Evolutionary conservation across 2,888 invertebrate genomes (phyloP), one percentile per base, ranked within the genome.

Genomic region (Meandrusa payeni): DNA sequence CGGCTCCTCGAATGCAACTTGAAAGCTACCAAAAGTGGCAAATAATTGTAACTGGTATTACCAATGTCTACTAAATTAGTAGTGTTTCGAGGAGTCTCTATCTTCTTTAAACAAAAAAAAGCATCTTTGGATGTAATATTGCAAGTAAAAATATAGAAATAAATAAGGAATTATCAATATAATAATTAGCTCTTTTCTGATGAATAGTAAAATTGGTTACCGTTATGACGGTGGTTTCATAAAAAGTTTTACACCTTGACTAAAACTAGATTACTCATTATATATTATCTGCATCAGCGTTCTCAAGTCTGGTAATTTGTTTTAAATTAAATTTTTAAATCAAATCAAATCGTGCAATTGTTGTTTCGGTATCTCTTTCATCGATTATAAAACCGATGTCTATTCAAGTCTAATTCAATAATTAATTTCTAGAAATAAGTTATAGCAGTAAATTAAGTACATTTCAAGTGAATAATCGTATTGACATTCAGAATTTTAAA

Each of bases 101-200:
- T 27, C 26, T 27, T 23, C 29, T 29, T 17, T 34, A 29, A 32
- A 20, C 12, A 39, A 22, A 32, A 28, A 40, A 47, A 57, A 57
- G 50, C 51, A 59, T 73, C 74, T 73, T 73, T 71, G 73, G 73
- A 57, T 52, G 56, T 41, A 50, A 60, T 68, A 72, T 71, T 69
- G 64, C 69, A 48, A 47, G 52, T 51, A n/a, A n/a, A 41, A 57
- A 48, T 40, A 45, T 44, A 56, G 48, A 51, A 48, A 46, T 48
- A 48, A 46, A 46, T 51, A 39, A 48, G 51, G 45, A 19, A 20
- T 43, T 24, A 26, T 11, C 9, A 15, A 10, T 26, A 11, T 2
- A 10, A 24, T 20, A 28, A 26, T 24, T 5, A 33, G 4, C 20
- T 10, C 6, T 31, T 34, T 36, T 5, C 26, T n/a, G 5, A 19